These are phyloP conservation scores for Sphaerophoria rueppellii DNA, from an alignment of 2,888 invertebrate species.

Conservation along the genomic window DNA sequence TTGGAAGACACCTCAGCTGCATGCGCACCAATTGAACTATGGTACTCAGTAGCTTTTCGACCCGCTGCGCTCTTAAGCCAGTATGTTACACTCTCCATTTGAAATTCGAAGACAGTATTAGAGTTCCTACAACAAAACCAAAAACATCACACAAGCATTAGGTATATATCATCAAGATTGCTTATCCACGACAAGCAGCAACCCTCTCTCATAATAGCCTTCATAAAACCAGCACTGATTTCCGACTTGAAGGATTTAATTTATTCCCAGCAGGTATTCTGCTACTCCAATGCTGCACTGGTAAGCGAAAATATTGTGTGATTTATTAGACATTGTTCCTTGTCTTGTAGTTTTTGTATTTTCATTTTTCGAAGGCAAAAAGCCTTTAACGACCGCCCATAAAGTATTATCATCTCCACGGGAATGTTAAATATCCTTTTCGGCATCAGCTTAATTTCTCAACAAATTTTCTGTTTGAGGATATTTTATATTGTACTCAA, in stretches of 20 bases:
- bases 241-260: slow-evolving; percentile 31
- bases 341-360: too few relatives aligned
- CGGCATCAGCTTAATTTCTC: slow-evolving; percentile 38
- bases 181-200: background rate
- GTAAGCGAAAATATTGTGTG: slow-evolving; percentile 5
- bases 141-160: background rate
- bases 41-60: too few relatives aligned
- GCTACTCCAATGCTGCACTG: background rate
- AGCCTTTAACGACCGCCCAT: slow-evolving; percentile 49
- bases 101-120: too few relatives aligned
- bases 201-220: slow-evolving; percentile 2
- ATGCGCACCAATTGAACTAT: too few relatives aligned
- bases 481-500: slow-evolving; percentile 62
- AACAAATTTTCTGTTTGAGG: slow-evolving; percentile 60
- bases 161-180: background rate
- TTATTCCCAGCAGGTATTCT: slow-evolving; percentile 39
- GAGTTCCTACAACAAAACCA: background rate
- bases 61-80: too few relatives aligned
- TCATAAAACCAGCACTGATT: slow-evolving; percentile 27
- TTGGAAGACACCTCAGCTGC: too few relatives aligned
- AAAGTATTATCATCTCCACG: slow-evolving; percentile 34
- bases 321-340: slow-evolving; percentile 41
- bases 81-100: too few relatives aligned
- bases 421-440: slow-evolving; percentile 44
- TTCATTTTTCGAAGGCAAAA: background rate